A percentile compares a stretch with the other conserved stretches of the same genome.
Conservation (phyloP, 2,113 vertebrate species). For the Atractosteus spatula region DNA sequence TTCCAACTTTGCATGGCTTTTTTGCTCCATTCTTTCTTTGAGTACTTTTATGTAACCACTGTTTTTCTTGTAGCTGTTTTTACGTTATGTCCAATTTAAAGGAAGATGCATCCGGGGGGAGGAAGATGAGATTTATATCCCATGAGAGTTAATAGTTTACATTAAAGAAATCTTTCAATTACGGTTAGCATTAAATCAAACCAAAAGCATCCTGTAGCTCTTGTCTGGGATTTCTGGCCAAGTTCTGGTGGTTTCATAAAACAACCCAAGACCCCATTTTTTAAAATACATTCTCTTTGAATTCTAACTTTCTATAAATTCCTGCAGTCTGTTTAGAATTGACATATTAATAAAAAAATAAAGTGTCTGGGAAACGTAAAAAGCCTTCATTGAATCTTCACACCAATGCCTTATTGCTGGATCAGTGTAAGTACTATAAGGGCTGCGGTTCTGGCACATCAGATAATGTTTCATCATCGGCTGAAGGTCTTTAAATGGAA, state of each 20-base stretch:
- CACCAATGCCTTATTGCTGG: not conserved
- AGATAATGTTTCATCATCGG: not conserved
- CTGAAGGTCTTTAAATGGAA: not conserved
- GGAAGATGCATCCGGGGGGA: too few species aligned
- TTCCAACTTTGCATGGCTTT: slow-evolving; percentile 13
- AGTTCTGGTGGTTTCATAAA: not conserved
- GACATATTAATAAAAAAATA: too few species aligned
- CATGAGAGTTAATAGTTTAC: too few species aligned
- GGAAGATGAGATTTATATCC: too few species aligned
- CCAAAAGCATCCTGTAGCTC: too few species aligned
- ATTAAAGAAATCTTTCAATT: too few species aligned
- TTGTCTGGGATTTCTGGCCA: too few species aligned
- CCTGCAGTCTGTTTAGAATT: too few species aligned
- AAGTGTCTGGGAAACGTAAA: too few species aligned
- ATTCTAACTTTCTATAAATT: too few species aligned
- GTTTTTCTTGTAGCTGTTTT: not conserved
- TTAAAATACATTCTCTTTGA: not conserved
- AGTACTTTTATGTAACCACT: not conserved
- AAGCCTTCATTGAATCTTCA: not conserved
- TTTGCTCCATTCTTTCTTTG: not conserved
- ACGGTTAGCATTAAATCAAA: too few species aligned
- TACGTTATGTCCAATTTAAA: not conserved
- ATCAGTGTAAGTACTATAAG: slow-evolving; percentile 2
- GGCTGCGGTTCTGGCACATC: not conserved
- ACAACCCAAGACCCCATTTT: not conserved